Conservation (phyloP, 2,113 vertebrate species). For the Dendrocopos noguchii region DNA sequence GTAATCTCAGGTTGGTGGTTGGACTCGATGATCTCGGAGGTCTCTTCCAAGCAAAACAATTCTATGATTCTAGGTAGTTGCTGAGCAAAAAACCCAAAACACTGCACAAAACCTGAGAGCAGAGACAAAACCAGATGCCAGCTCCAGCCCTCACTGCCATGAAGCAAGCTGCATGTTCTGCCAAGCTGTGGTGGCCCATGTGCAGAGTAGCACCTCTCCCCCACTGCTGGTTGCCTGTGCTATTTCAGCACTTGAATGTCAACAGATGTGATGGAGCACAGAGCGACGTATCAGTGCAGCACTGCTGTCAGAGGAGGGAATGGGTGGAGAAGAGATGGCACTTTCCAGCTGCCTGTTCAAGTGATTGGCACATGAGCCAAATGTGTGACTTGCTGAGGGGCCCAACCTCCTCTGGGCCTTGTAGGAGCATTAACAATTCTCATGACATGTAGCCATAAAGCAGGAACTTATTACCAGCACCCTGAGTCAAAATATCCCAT, state of each 20-base stretch:
- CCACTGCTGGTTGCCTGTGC: accelerated
- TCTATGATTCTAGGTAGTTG: neutral
- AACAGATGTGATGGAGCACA: neutral
- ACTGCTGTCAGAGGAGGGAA: neutral
- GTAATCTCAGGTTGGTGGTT: too few species aligned
- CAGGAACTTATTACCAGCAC: neutral
- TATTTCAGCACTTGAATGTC: neutral
- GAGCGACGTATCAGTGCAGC: neutral
- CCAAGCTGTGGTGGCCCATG: accelerated
- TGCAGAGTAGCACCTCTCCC: neutral
- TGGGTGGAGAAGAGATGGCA: neutral
- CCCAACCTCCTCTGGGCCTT: neutral
- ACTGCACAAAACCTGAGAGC: accelerated
- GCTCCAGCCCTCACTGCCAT: neutral
- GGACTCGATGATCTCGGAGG: too few species aligned
- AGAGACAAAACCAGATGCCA: neutral
- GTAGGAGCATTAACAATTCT: neutral
- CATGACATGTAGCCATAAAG: neutral
- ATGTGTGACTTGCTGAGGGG: accelerated
- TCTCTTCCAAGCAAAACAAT: too few species aligned
- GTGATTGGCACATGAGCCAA: neutral
- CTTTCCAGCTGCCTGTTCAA: neutral
- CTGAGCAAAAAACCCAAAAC: neutral
- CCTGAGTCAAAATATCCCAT: neutral
- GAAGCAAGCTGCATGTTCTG: neutral